These are phyloP conservation scores for Nixonia krombeini DNA, from an alignment of 1,140 invertebrate species.

Conservation along the genomic window DNA sequence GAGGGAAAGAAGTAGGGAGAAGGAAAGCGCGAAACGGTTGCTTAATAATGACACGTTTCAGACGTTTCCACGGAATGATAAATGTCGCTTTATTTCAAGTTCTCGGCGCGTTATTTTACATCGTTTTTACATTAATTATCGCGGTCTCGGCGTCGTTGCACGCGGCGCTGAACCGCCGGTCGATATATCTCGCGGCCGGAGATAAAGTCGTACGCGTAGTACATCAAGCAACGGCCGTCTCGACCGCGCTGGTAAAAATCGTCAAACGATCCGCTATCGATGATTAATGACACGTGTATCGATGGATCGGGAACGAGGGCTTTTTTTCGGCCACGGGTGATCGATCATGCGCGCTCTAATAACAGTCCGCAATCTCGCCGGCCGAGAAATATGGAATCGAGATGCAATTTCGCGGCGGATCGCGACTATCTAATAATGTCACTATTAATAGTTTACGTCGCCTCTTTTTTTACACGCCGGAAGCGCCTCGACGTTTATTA, in stretches of 20 bases:
- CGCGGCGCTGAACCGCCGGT: neutral
- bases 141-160: neutral
- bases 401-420: neutral
- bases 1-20: no score
- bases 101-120: neutral
- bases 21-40: no score
- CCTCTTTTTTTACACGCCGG: no score
- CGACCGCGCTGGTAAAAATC: neutral
- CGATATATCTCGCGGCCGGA: neutral
- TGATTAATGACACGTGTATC: constrained; percentile 1
- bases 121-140: constrained; percentile 3
- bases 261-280: constrained; percentile 9
- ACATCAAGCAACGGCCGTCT: neutral
- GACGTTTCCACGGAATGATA: neutral
- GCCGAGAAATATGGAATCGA: constrained; percentile 1
- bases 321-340: neutral
- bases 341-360: constrained; percentile 2
- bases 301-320: constrained; percentile 1
- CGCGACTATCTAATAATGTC: neutral
- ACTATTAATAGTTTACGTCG: neutral
- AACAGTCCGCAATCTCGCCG: neutral
- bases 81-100: neutral
- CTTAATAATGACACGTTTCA: neutral
- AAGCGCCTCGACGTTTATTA: no score
- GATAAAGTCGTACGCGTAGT: neutral